phyloP scores from a whole-genome alignment of 2,113 vertebrate genomes.

The Aptenodytes patagonicus region DNA sequence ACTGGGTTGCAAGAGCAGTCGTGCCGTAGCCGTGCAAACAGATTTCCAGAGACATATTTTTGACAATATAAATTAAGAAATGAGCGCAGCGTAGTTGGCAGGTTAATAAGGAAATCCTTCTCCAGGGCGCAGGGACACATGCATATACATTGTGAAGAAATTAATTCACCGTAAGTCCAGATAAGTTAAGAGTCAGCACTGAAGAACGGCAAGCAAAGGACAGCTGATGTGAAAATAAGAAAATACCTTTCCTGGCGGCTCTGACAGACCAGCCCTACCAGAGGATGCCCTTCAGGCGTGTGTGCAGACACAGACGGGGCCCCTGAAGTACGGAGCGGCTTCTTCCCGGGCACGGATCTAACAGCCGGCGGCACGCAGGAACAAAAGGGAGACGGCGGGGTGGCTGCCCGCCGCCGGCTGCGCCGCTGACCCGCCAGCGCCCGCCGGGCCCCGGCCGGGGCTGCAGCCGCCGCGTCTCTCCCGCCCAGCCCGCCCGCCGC shows the following conservation, averaged over 20 bases:
- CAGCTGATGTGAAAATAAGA: background rate
- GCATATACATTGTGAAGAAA: background rate
- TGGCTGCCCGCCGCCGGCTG: background rate
- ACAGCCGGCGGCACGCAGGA: conserved; percentile 33
- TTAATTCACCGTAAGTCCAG: background rate
- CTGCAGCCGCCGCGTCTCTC: background rate
- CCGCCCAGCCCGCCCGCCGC: too few species aligned
- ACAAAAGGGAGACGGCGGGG: conserved; percentile 29
- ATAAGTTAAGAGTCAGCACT: background rate
- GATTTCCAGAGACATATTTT: too few species aligned
- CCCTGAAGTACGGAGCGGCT: background rate
- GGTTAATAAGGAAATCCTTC: background rate
- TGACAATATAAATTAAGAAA: background rate
- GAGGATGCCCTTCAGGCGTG: conserved; percentile 25
- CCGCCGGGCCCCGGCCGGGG: background rate
- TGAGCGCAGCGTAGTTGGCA: background rate
- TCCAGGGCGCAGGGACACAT: background rate
- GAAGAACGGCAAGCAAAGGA: background rate
- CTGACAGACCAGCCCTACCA: background rate
- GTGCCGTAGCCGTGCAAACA: background rate
- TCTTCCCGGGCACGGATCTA: background rate
- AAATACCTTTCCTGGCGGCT: background rate
- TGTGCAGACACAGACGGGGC: background rate
- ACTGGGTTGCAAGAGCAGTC: background rate
- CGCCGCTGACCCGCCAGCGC: background rate